Conservation (phyloP, 2,113 vertebrate genomes). For the Onychorhynchus coronatus region DNA sequence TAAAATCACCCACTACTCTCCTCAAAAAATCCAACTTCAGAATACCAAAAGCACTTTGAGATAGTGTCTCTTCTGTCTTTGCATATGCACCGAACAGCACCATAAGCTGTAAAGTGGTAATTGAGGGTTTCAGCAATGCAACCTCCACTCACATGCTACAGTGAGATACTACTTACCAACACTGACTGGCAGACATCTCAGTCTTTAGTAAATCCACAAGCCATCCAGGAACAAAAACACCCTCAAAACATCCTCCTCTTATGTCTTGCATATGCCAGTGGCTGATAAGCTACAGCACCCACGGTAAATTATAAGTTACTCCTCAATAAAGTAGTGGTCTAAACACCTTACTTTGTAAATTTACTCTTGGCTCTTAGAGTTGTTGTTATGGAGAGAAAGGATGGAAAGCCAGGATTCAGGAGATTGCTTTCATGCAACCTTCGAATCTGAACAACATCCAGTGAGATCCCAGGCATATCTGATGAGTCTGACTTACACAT, state of each 20-base stretch:
- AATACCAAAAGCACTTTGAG: neutral
- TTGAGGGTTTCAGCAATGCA: neutral
- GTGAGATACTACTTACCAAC: neutral
- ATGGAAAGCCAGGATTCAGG: neutral
- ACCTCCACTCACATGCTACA: neutral
- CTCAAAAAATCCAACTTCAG: neutral
- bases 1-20: neutral
- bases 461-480: neutral
- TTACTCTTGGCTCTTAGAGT: neutral
- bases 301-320: neutral
- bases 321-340: neutral
- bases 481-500: neutral
- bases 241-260: neutral
- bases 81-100: fast-evolving
- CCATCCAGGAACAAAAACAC: neutral
- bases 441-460: neutral
- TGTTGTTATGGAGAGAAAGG: neutral
- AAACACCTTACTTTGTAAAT: neutral
- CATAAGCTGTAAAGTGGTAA: neutral
- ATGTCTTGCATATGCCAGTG: neutral
- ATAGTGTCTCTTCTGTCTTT: neutral
- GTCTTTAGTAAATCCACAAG: neutral
- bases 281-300: neutral
- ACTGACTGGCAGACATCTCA: neutral
- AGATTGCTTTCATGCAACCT: neutral